Percentiles rank a stretch among this genome's conserved stretches.
These are phyloP conservation scores for Tylochromis polylepis DNA, from an alignment of 2,113 vertebrate species.

Conservation along the genomic window DNA sequence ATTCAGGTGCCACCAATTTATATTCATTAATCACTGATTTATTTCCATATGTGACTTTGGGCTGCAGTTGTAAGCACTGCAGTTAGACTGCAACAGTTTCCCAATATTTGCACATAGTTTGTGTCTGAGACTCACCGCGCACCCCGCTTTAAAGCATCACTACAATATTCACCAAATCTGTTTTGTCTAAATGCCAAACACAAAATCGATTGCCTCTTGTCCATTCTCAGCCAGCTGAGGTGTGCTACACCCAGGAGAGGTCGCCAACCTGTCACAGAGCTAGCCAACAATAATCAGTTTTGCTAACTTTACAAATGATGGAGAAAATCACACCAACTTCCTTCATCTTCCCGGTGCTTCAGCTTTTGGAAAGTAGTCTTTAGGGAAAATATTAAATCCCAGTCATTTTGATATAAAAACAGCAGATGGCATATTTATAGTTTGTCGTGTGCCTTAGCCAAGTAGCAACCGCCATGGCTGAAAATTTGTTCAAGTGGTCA, in stretches of 20 bases:
- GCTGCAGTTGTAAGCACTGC: background rate
- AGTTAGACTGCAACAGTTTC: no score
- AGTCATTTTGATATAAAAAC: background rate
- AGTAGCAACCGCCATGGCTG: fast-evolving
- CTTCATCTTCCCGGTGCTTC: no score
- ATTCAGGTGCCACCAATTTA: background rate
- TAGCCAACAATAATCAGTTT: background rate
- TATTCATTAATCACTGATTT: background rate
- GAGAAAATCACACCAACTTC: background rate
- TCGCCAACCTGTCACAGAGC: background rate
- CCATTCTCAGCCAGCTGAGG: background rate
- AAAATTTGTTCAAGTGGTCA: background rate
- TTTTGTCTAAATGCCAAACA: background rate
- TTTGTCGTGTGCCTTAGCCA: background rate
- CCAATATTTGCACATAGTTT: background rate
- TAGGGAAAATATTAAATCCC: background rate
- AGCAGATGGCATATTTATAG: background rate
- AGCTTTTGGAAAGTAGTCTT: background rate
- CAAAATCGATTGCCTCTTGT: background rate
- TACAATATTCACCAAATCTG: background rate
- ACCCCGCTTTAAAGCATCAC: background rate
- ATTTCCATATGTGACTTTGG: background rate
- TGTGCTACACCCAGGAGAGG: background rate
- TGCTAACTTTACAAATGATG: background rate
- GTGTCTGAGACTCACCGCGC: background rate